Evolutionary conservation across 1,140 invertebrate genomes (phyloP).

Genomic region (Ceratosolen solmsi): DNA sequence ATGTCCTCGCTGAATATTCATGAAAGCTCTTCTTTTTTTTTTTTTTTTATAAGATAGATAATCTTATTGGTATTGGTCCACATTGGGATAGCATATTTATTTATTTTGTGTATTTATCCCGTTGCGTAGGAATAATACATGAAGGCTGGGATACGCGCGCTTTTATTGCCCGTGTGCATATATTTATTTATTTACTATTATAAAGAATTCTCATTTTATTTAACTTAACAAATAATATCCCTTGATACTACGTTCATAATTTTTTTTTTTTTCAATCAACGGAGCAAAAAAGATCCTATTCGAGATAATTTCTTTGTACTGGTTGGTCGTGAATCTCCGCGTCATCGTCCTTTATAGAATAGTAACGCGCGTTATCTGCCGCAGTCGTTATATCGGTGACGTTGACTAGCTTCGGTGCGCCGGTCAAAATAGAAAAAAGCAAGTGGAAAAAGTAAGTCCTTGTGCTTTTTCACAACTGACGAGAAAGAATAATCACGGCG

Average conservation of each 20-base stretch:
- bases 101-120: no score
- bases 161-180: no score
- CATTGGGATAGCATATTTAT: no score
- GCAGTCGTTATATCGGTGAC: neutral
- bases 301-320: conserved; percentile 31
- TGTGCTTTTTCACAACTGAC: conserved; percentile 44
- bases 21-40: no score
- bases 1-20: no score
- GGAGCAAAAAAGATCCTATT: neutral
- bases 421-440: neutral
- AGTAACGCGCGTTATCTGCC: conserved; percentile 35
- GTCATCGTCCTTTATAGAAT: conserved; percentile 48
- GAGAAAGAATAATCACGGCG: conserved; percentile 53
- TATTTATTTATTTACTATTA: no score
- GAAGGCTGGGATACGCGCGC: no score
- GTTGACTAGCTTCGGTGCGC: neutral
- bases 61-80: no score
- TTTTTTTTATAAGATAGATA: no score
- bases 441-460: conserved; percentile 32
- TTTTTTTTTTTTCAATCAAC: neutral
- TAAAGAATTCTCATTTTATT: neutral
- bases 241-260: neutral
- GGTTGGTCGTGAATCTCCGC: conserved; percentile 20
- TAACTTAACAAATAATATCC: neutral
- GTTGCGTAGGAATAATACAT: no score